Evolutionary conservation across 2,888 invertebrate species (phyloP), one percentile per base, ranked within the genome.

Genomic region (Neoitamus cyanurus): DNA sequence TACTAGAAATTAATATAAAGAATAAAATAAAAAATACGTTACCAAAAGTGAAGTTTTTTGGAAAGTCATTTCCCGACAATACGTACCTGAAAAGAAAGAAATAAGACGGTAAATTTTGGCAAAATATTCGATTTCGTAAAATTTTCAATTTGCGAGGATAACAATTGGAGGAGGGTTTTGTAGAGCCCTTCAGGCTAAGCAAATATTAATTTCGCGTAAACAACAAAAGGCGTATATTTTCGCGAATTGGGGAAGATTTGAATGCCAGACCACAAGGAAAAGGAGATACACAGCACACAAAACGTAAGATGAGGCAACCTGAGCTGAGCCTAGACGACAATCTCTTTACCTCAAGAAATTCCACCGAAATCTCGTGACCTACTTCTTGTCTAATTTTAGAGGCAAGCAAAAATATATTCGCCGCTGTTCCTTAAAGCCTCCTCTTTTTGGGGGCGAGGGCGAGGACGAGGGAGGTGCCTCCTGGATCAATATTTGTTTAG

Each of bases 31-130:
- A 58, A 58, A 58, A 25, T 58, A 58, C 58, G 6, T 58, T 58
- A 58, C 58, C 58, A 58, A 58, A 48, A 58, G 20, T 58, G 20
- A 34, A 34, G 34, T 11, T 58, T 4, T 58, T 9, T 25, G 20
- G 9, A 58, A 58, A 20, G 25, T 7, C 25, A 3, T 20, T 6
- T 58, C 58, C 20, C 7, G 15, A 25, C 15, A 58, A 70, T 70
- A 70, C 70, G 15, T 34, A 70, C 70, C 70, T 70, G 70, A 70
- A 70, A 70, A 70, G 31, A 31, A n/a, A 70, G 31, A 70, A 70
- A 28, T 20, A 70, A 30, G 15, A 70, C 13, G 31, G 30, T 34
- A 34, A 70, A 70, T 70, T 31, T 70, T 70, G 15, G 13, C 25
- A 30, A 28, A 70, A 70, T 30, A 70, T 70, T 70, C 70, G 15